These are phyloP conservation scores for Australoheros facetus DNA, from an alignment of 2,797 vertebrate genomes.

Conservation along the genomic window DNA sequence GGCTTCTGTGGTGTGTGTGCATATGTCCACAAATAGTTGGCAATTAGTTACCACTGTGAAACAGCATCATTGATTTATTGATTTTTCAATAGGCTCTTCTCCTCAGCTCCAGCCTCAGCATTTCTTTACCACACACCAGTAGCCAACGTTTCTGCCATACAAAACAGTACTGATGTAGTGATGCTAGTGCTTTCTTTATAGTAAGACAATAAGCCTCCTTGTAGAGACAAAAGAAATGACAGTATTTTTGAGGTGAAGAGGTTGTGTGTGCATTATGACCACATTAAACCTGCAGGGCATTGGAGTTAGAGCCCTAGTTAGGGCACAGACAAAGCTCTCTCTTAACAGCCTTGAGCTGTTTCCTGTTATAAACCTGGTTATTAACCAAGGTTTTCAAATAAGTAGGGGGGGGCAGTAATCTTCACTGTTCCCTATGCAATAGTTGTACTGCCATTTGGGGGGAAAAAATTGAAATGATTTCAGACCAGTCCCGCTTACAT, in stretches of 20 bases:
- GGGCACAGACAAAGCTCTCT: background rate
- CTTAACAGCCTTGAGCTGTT: background rate
- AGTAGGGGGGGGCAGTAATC: no score
- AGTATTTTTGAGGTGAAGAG: slow-evolving; percentile 58
- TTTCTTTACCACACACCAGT: slow-evolving; percentile 14
- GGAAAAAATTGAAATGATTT: no score
- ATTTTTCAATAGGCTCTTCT: slow-evolving; percentile 55
- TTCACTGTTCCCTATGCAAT: no score
- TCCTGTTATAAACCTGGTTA: background rate
- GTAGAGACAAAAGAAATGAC: slow-evolving; percentile 53
- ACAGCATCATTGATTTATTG: slow-evolving; percentile 60
- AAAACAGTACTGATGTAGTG: slow-evolving; percentile 37
- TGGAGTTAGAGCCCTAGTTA: background rate
- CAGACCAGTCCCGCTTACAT: background rate
- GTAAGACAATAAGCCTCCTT: slow-evolving; percentile 54
- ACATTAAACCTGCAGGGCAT: slow-evolving; percentile 39
- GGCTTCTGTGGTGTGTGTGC: background rate
- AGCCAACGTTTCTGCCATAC: slow-evolving; percentile 8
- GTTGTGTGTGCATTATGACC: slow-evolving; percentile 39
- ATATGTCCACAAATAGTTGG: slow-evolving; percentile 14
- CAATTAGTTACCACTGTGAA: slow-evolving; percentile 45
- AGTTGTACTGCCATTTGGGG: no score
- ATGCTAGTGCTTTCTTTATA: slow-evolving; percentile 57
- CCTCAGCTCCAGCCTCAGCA: slow-evolving; percentile 11
- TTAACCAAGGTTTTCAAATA: no score